Conservation (phyloP, 2,113 vertebrate species). For the Sander vitreus region DNA sequence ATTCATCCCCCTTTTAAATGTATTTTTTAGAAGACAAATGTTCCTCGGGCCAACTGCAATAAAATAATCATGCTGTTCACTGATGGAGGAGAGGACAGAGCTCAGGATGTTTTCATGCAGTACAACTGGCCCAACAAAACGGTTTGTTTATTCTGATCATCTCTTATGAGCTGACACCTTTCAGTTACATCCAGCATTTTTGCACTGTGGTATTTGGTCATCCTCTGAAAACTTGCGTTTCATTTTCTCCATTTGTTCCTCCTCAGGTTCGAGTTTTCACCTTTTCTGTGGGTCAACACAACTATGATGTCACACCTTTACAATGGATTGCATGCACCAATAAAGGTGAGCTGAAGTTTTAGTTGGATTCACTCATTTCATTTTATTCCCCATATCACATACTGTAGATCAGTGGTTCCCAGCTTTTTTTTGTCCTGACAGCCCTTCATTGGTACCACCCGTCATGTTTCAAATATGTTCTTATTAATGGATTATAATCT, state of each 20-base stretch:
- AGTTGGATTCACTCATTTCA: neutral
- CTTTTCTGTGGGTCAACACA: slow-evolving; percentile 98
- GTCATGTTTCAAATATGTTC: neutral
- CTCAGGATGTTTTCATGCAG: slow-evolving; percentile 97
- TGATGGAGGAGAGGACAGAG: slow-evolving; percentile 95
- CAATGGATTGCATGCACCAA: slow-evolving; percentile 99
- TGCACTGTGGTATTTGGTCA: neutral
- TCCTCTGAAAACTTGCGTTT: neutral
- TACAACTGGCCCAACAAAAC: slow-evolving; percentile 99
- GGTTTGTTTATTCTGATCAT: slow-evolving; percentile 77
- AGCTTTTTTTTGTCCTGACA: neutral
- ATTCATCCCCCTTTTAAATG: neutral
- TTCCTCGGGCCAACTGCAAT: slow-evolving; percentile 97
- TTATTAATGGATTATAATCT: neutral
- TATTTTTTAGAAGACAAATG: slow-evolving; percentile 87
- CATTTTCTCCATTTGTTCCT: neutral
- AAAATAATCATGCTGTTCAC: slow-evolving; percentile 99
- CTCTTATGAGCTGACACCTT: neutral
- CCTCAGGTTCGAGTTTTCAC: slow-evolving; percentile 91
- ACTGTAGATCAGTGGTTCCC: neutral
- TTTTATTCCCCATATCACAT: neutral
- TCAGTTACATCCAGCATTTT: neutral
- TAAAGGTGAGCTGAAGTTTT: slow-evolving; percentile 88
- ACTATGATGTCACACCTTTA: slow-evolving; percentile 97
- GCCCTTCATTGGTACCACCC: neutral